A percentile compares a stretch with the other conserved stretches of the same genome.
phyloP scores from a whole-genome alignment of 1,140 invertebrate species.

The Hycleus phaleratus region DNA sequence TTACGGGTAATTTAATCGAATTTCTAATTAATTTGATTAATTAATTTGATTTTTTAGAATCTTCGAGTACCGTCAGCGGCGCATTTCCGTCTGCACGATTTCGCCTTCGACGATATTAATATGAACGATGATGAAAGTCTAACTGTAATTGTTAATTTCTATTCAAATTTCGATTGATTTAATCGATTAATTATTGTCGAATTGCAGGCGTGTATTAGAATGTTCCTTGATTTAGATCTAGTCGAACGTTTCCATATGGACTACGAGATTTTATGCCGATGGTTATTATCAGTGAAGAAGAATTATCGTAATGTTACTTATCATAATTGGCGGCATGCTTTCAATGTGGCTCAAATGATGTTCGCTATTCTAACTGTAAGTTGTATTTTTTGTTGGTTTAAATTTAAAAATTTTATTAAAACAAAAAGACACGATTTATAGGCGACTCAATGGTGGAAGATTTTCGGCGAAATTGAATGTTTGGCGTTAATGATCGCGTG shows the following conservation, averaged over 20 bases:
- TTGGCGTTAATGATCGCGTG: slow-evolving; percentile 91
- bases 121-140: slow-evolving; percentile 80
- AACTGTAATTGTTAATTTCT: slow-evolving; percentile 45
- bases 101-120: slow-evolving; percentile 79
- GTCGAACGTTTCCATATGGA: slow-evolving; percentile 87
- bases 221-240: slow-evolving; percentile 87
- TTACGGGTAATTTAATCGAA: slow-evolving; percentile 56
- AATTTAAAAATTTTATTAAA: background rate
- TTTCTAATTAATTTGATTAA: background rate
- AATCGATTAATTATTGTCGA: background rate
- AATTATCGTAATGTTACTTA: slow-evolving; percentile 95
- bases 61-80: slow-evolving; percentile 74
- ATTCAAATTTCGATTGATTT: background rate
- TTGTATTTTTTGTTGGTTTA: background rate
- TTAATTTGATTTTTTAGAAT: slow-evolving; percentile 21
- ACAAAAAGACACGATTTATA: slow-evolving; percentile 35
- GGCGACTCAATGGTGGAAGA: slow-evolving; percentile 87
- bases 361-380: slow-evolving; percentile 84
- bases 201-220: slow-evolving; percentile 70
- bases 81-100: slow-evolving; percentile 73
- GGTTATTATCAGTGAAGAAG: slow-evolving; percentile 91
- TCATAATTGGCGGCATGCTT: slow-evolving; percentile 95
- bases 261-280: slow-evolving; percentile 79
- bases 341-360: slow-evolving; percentile 96
- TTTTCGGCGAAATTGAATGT: slow-evolving; percentile 87